Percentiles rank a stretch among this genome's conserved stretches.
These are phyloP conservation scores for Spongia lamella DNA, from an alignment of 37 sponge, comb jelly and placozoan genomes.

Conservation along the genomic window DNA sequence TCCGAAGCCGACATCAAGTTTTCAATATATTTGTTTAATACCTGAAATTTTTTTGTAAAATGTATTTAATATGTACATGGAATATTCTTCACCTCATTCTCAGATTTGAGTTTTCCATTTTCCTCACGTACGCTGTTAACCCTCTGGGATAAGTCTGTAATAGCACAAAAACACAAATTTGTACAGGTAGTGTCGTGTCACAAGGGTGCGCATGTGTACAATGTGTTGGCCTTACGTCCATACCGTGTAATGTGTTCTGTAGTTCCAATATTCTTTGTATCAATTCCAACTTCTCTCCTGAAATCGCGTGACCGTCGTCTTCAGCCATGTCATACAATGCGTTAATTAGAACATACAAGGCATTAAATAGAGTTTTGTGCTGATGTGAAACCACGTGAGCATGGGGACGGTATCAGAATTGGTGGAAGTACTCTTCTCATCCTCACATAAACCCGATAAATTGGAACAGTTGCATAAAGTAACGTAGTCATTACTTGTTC, in stretches of 20 bases:
- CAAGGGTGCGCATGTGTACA: background rate
- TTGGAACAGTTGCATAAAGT: too few relatives aligned
- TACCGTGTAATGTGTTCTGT: constrained; percentile 70
- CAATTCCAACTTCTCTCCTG: constrained; percentile 54
- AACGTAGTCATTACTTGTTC: too few relatives aligned
- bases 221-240: background rate
- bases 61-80: background rate
- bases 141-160: constrained; percentile 64
- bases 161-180: background rate
- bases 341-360: too few relatives aligned
- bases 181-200: background rate
- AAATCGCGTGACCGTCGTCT: too few relatives aligned
- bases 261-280: constrained; percentile 64
- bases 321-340: too few relatives aligned
- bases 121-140: constrained; percentile 84
- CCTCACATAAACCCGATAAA: too few relatives aligned
- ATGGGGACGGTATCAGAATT: too few relatives aligned
- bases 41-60: constrained; percentile 16
- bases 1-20: constrained; percentile 73
- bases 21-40: constrained; percentile 78
- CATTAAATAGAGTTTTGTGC: too few relatives aligned
- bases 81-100: constrained; percentile 54
- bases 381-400: too few relatives aligned
- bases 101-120: constrained; percentile 63
- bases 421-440: too few relatives aligned